These are phyloP conservation scores for Leptopilina drosophilae DNA, from an alignment of 2,888 invertebrate genomes.

Conservation along the genomic window DNA sequence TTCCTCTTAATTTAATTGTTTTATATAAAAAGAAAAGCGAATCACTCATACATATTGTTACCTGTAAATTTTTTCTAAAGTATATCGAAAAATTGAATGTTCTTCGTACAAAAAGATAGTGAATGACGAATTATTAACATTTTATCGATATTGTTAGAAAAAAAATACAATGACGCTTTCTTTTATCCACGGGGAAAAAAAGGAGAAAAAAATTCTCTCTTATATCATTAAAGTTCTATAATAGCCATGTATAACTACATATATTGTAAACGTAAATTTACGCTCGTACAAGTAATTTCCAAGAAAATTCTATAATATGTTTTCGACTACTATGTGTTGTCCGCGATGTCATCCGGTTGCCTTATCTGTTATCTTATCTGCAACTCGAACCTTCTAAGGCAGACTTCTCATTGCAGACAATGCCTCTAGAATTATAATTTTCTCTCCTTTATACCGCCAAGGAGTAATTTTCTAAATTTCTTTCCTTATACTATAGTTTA, in stretches of 20 bases:
- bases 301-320: constrained; percentile 5
- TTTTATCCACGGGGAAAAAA: not conserved
- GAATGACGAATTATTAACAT: not conserved
- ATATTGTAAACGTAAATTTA: not conserved
- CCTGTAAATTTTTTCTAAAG: not conserved
- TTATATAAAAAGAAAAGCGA: not conserved
- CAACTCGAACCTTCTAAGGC: constrained; percentile 19
- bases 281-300: not conserved
- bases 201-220: not conserved
- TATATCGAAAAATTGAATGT: not conserved
- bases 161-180: too few relatives aligned
- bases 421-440: constrained; percentile 27
- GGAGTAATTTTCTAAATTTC: not conserved
- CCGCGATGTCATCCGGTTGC: not conserved
- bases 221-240: not conserved
- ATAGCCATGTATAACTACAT: too few relatives aligned
- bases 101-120: not conserved
- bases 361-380: constrained; percentile 29
- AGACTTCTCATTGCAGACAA: constrained; percentile 19
- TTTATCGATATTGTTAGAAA: too few relatives aligned
- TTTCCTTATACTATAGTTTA: not conserved
- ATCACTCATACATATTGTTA: not conserved
- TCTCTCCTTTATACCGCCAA: not conserved
- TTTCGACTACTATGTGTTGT: constrained; percentile 31
- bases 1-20: not conserved